A percentile compares a stretch with the other conserved stretches of the same genome.
These are phyloP conservation scores for Pogonomyrmex barbatus DNA, from an alignment of 1,140 invertebrate genomes.

Conservation along the genomic window DNA sequence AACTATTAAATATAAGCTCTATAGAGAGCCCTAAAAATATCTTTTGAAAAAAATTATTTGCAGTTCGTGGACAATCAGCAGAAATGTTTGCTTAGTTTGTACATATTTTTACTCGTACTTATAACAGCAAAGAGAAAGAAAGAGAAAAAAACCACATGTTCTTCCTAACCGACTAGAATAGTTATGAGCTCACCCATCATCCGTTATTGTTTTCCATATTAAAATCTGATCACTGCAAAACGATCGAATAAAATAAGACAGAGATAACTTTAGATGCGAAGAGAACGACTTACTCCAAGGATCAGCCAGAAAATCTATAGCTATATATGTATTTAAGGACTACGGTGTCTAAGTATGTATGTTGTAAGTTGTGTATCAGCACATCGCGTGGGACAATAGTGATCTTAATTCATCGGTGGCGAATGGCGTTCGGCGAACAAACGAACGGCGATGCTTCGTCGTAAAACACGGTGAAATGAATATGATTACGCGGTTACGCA, in stretches of 20 bases:
- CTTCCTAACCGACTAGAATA: slow-evolving; percentile 43
- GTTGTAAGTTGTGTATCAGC: slow-evolving; percentile 77
- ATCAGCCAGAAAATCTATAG: slow-evolving; percentile 61
- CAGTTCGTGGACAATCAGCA: neutral
- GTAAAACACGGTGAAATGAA: neutral
- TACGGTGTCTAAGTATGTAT: slow-evolving; percentile 77
- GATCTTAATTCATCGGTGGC: slow-evolving; percentile 61
- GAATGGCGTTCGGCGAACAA: slow-evolving; percentile 39
- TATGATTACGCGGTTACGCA: neutral
- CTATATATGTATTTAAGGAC: slow-evolving; percentile 67
- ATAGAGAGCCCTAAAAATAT: neutral
- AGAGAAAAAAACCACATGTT: slow-evolving; percentile 30
- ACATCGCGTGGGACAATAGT: slow-evolving; percentile 70
- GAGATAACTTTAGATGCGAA: slow-evolving; percentile 9
- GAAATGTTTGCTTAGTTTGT: slow-evolving; percentile 25
- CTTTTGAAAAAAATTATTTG: slow-evolving; percentile 10
- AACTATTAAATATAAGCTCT: neutral
- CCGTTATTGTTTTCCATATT: slow-evolving; percentile 53
- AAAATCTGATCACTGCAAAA: slow-evolving; percentile 25
- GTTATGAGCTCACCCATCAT: neutral
- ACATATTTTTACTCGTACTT: slow-evolving; percentile 43
- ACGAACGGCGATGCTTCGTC: slow-evolving; percentile 32
- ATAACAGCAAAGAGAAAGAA: slow-evolving; percentile 21
- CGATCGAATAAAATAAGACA: slow-evolving; percentile 36
- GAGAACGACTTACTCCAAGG: slow-evolving; percentile 48